phyloP scores from a whole-genome alignment of 1,140 invertebrate species.

The Zaprionus nigranus region DNA sequence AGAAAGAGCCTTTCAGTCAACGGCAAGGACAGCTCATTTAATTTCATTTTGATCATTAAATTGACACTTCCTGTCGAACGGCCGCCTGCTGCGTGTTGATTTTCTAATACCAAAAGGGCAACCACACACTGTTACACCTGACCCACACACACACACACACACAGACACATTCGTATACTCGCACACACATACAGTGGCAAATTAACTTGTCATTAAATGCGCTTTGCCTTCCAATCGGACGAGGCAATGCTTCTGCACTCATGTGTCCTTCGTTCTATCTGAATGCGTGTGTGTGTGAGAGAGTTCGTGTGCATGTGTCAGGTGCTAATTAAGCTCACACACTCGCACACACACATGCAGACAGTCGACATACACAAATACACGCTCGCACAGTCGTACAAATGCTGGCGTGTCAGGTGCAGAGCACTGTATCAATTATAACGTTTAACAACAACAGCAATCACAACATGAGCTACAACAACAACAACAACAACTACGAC shows the following conservation, averaged over 20 bases:
- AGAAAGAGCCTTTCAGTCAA: slow-evolving; percentile 30
- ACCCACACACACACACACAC: slow-evolving; percentile 1
- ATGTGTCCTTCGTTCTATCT: not conserved
- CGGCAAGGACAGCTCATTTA: slow-evolving; percentile 58
- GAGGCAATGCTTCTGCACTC: slow-evolving; percentile 17
- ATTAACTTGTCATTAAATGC: slow-evolving; percentile 74
- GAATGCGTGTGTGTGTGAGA: not conserved
- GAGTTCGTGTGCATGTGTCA: slow-evolving; percentile 52
- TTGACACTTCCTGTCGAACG: slow-evolving; percentile 53
- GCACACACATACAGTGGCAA: slow-evolving; percentile 33
- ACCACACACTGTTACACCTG: slow-evolving; percentile 15
- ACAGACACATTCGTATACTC: not conserved
- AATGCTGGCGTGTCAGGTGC: slow-evolving; percentile 49
- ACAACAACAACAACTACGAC: slow-evolving; percentile 12
- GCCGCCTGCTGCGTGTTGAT: slow-evolving; percentile 50
- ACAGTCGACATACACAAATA: not conserved
- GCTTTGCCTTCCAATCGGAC: slow-evolving; percentile 32
- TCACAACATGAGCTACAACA: slow-evolving; percentile 4
- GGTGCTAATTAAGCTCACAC: slow-evolving; percentile 66
- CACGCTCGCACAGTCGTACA: not conserved
- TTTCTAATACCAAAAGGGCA: slow-evolving; percentile 53
- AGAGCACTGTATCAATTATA: slow-evolving; percentile 56
- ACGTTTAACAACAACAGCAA: slow-evolving; percentile 41
- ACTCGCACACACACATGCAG: slow-evolving; percentile 11
- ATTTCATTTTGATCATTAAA: slow-evolving; percentile 67